Conservation (phyloP, 2,113 vertebrate genomes). For the Tonatia bakeri region DNA sequence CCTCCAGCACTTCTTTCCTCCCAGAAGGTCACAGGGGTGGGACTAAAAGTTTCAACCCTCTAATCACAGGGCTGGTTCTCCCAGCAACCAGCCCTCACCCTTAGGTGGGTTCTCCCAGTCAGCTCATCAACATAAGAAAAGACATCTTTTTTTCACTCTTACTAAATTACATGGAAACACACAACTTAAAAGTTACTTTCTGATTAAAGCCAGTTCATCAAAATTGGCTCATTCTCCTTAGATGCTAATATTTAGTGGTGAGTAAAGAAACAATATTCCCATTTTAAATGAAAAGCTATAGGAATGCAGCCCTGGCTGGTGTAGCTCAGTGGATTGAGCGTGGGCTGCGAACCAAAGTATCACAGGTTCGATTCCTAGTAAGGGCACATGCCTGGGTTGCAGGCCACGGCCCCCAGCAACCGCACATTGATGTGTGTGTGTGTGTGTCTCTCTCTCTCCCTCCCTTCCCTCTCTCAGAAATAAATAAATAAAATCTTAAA, state of each 20-base stretch:
- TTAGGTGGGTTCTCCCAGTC: neutral
- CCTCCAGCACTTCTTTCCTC: neutral
- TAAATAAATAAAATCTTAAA: too few relatives aligned
- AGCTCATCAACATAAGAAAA: neutral
- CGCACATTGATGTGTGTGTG: too few relatives aligned
- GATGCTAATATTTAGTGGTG: neutral
- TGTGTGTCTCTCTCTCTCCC: too few relatives aligned
- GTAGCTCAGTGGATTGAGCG: too few relatives aligned
- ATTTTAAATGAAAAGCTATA: slow-evolving; percentile 26
- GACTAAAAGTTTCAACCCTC: neutral
- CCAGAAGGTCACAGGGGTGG: neutral
- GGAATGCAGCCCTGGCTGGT: too few relatives aligned
- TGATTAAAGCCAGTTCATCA: neutral
- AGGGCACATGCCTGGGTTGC: too few relatives aligned
- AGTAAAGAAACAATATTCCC: neutral
- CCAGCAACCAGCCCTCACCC: neutral
- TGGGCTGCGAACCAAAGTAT: too few relatives aligned
- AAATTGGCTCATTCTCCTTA: slow-evolving; percentile 2
- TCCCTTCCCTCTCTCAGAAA: too few relatives aligned
- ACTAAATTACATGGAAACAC: neutral
- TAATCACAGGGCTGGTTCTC: neutral
- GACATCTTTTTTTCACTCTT: neutral
- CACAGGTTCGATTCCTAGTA: too few relatives aligned
- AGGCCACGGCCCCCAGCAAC: too few relatives aligned
- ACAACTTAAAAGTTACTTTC: neutral